phyloP scores from a whole-genome alignment of 1,140 invertebrate genomes.

The Fopius arisanus region DNA sequence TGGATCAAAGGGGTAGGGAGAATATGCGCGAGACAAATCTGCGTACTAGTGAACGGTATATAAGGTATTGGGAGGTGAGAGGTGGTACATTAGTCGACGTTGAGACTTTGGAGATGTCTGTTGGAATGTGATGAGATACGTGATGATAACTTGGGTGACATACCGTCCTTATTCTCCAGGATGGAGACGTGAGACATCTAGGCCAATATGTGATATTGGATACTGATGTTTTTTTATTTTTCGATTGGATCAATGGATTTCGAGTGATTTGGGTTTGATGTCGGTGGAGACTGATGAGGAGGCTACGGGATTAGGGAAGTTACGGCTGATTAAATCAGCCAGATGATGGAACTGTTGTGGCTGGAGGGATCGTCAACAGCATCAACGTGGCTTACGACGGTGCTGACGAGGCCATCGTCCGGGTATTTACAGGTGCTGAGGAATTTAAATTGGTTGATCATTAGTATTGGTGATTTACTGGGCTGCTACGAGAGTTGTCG shows the following conservation, averaged over 20 bases:
- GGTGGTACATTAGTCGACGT: conserved; percentile 21
- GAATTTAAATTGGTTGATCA: background rate
- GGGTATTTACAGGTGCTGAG: background rate
- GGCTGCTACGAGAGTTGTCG: no score
- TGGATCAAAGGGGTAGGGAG: background rate
- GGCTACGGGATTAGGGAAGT: no score
- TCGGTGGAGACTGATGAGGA: no score
- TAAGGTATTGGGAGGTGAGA: conserved; percentile 15
- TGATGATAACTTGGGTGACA: no score
- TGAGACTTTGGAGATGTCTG: no score
- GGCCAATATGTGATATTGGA: no score
- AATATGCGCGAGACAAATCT: conserved; percentile 4
- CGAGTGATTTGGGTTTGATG: no score
- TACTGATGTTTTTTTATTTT: no score
- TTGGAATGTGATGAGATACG: background rate
- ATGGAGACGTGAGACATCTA: no score
- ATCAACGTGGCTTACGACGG: background rate
- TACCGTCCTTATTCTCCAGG: no score
- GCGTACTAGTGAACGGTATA: conserved; percentile 18
- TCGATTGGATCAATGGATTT: no score
- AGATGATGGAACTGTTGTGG: conserved; percentile 29
- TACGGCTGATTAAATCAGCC: conserved; percentile 11
- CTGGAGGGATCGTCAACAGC: background rate
- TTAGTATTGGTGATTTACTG: no score
- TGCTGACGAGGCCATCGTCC: background rate